A percentile compares a stretch with the other conserved stretches of the same genome.
These are phyloP conservation scores for Drosophila erecta DNA, from an alignment of 1,140 invertebrate genomes.

Conservation along the genomic window DNA sequence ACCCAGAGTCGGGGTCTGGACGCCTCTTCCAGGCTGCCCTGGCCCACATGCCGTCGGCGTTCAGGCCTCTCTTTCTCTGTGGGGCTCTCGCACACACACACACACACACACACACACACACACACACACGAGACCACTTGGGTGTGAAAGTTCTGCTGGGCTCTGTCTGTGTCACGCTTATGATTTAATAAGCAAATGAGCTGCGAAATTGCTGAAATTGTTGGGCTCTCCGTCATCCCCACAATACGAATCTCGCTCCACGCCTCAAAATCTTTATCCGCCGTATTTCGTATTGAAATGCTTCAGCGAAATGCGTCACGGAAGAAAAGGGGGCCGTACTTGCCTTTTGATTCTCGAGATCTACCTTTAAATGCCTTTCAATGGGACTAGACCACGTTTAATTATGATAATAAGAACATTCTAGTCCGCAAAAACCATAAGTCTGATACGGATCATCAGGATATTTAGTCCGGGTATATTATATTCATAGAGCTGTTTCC, in stretches of 20 bases:
- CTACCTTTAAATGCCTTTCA: no score
- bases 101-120: slow-evolving; percentile 3
- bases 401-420: no score
- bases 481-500: not conserved
- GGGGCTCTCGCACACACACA: not conserved
- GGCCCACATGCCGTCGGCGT: not conserved
- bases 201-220: slow-evolving; percentile 79
- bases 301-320: slow-evolving; percentile 55
- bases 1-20: slow-evolving; percentile 4
- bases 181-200: slow-evolving; percentile 83
- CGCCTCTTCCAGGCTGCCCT: slow-evolving; percentile 1
- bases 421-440: not conserved
- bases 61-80: slow-evolving; percentile 13
- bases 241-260: slow-evolving; percentile 19
- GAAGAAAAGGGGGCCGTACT: slow-evolving; percentile 52
- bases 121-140: slow-evolving; percentile 5
- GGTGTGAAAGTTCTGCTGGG: slow-evolving; percentile 8
- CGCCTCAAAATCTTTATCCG: slow-evolving; percentile 40
- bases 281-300: slow-evolving; percentile 22
- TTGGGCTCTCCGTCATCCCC: slow-evolving; percentile 24
- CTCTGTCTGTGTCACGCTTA: slow-evolving; percentile 67
- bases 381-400: no score
- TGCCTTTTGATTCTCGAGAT: slow-evolving; percentile 20
- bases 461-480: no score
- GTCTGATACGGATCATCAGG: no score